Evolutionary conservation across 1,140 invertebrate species (phyloP).

Genomic region (Cherax quadricarinatus): DNA sequence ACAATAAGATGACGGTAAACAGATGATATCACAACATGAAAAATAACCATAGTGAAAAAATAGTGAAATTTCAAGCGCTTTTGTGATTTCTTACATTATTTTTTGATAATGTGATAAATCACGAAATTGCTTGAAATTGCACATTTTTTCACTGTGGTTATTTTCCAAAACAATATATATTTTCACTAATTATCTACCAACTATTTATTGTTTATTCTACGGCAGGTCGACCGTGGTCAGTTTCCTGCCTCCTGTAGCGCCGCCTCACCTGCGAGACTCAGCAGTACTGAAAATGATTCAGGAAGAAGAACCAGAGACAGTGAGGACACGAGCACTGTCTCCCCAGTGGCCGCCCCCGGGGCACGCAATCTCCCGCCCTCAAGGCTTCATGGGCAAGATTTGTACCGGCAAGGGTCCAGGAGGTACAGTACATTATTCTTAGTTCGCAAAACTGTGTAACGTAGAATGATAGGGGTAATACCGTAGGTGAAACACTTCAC

Average conservation of each 20-base stretch:
- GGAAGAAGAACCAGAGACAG: constrained; percentile 23
- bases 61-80: too few relatives aligned
- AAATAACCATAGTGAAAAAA: too few relatives aligned
- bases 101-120: too few relatives aligned
- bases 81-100: too few relatives aligned
- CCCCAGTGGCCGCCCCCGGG: constrained; percentile 30
- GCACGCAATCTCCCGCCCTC: not conserved
- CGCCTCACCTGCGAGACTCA: constrained; percentile 15
- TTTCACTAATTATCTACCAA: too few relatives aligned
- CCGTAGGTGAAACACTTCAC: not conserved
- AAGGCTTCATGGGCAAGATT: constrained; percentile 39
- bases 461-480: not conserved
- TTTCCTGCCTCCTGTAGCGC: not conserved
- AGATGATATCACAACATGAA: too few relatives aligned
- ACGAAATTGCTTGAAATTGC: too few relatives aligned
- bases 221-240: not conserved
- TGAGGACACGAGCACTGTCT: not conserved
- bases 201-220: not conserved
- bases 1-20: too few relatives aligned
- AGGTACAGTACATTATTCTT: not conserved
- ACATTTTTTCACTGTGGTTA: too few relatives aligned
- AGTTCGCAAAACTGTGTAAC: not conserved
- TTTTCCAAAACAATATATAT: too few relatives aligned
- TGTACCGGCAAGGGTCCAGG: constrained; percentile 30
- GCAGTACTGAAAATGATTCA: constrained; percentile 16